Conservation (phyloP, 1,140 invertebrate genomes). For the Pseudomyrmex cubaensis region DNA sequence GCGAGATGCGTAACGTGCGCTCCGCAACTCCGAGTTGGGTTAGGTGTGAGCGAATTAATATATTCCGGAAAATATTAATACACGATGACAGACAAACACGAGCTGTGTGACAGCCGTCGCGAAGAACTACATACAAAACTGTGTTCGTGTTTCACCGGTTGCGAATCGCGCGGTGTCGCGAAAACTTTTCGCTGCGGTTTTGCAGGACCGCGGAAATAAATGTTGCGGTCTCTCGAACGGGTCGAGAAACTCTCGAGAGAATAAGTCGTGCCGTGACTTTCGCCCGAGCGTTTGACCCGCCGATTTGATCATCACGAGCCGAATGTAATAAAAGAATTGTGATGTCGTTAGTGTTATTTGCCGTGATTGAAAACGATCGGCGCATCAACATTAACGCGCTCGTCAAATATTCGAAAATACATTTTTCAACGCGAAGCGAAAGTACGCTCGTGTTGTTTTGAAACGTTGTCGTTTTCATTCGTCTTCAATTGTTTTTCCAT, state of each 20-base stretch:
- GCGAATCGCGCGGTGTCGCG: slow-evolving; percentile 5
- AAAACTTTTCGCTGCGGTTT: slow-evolving; percentile 70
- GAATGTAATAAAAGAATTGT: slow-evolving; percentile 38
- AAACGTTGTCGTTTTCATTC: not conserved
- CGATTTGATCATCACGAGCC: slow-evolving; percentile 21
- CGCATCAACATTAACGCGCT: slow-evolving; percentile 1
- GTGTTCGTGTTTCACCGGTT: slow-evolving; percentile 11
- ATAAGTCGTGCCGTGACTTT: slow-evolving; percentile 73
- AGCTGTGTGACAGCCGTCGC: not conserved
- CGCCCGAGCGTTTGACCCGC: slow-evolving; percentile 64
- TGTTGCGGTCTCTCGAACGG: slow-evolving; percentile 72
- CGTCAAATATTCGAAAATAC: slow-evolving; percentile 24
- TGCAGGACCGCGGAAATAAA: slow-evolving; percentile 75
- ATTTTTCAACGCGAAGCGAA: slow-evolving; percentile 2
- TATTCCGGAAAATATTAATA: not conserved
- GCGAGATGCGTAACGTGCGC: no score
- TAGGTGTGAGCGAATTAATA: not conserved
- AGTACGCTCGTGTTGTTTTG: not conserved
- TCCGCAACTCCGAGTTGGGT: not conserved
- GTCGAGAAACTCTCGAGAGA: slow-evolving; percentile 74
- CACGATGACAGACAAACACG: not conserved
- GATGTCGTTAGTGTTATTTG: slow-evolving; percentile 29
- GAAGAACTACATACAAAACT: slow-evolving; percentile 9
- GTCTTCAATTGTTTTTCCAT: not conserved
- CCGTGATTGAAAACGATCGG: slow-evolving; percentile 1